A percentile compares a stretch with the other conserved stretches of the same genome.
Conservation (phyloP, 23 tunicate species). For the Trididemnum clinides region DNA sequence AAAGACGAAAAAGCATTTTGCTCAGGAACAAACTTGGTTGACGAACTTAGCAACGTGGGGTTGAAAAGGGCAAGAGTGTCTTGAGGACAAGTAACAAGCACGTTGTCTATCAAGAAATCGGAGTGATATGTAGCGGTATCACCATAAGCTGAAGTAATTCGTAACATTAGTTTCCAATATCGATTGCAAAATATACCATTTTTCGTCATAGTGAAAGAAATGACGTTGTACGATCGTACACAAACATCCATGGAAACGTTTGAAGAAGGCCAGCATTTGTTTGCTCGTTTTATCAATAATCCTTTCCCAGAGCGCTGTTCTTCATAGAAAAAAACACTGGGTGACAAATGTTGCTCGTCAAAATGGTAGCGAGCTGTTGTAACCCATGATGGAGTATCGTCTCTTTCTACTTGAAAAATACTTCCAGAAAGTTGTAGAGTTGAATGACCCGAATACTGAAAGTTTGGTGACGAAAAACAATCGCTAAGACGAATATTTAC, state of each 20-base stretch:
- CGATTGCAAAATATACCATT: slow-evolving; percentile 14
- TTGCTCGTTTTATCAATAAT: neutral
- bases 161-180: neutral
- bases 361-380: neutral
- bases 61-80: neutral
- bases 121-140: neutral
- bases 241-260: neutral
- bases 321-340: too few relatives aligned
- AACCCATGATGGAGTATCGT: neutral
- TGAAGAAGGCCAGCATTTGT: slow-evolving; percentile 15
- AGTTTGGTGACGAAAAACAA: neutral
- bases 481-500: neutral
- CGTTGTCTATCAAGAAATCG: neutral
- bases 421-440: neutral
- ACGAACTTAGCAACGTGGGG: neutral
- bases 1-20: neutral
- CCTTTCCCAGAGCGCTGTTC: neutral
- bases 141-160: neutral
- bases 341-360: neutral
- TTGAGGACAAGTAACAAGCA: neutral
- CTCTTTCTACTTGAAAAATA: neutral
- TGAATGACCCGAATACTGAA: neutral
- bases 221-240: neutral
- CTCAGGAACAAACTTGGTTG: neutral
- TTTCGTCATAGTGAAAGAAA: neutral